Percentiles rank a stretch among this genome's conserved stretches.
Evolutionary conservation across 1,140 invertebrate species (phyloP).

Genomic region (Anastatus disparis): DNA sequence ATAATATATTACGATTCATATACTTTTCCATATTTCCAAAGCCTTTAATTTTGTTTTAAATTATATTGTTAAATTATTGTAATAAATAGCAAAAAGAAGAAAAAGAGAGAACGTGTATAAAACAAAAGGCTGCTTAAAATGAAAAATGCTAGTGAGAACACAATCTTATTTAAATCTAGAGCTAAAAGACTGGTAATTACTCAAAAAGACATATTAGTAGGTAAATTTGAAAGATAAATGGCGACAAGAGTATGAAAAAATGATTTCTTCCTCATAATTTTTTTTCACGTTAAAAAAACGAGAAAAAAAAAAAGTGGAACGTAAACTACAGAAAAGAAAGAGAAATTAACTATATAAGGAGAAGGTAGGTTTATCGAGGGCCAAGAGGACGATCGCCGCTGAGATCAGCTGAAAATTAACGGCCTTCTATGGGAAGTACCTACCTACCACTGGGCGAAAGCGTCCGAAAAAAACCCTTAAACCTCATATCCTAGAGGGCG

Average conservation of each 20-base stretch:
- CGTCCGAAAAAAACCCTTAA: constrained; percentile 48
- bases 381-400: constrained; percentile 43
- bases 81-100: too few relatives aligned
- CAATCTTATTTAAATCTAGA: not conserved
- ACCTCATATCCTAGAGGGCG: constrained; percentile 47
- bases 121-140: too few relatives aligned
- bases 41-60: too few relatives aligned
- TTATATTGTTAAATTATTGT: too few relatives aligned
- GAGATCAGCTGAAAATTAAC: constrained; percentile 55
- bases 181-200: too few relatives aligned
- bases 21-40: too few relatives aligned
- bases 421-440: constrained; percentile 42
- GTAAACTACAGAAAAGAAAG: constrained; percentile 25
- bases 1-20: too few relatives aligned
- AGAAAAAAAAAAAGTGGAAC: too few relatives aligned
- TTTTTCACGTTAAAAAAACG: constrained; percentile 18
- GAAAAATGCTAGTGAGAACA: not conserved
- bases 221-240: constrained; percentile 25
- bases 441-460: constrained; percentile 47
- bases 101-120: too few relatives aligned
- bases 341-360: not conserved
- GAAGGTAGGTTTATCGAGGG: constrained; percentile 41
- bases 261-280: constrained; percentile 5
- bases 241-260: constrained; percentile 36
- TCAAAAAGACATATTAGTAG: constrained; percentile 11